phyloP scores from a whole-genome alignment of 2,888 invertebrate genomes.

The Leptura quadrifasciata region DNA sequence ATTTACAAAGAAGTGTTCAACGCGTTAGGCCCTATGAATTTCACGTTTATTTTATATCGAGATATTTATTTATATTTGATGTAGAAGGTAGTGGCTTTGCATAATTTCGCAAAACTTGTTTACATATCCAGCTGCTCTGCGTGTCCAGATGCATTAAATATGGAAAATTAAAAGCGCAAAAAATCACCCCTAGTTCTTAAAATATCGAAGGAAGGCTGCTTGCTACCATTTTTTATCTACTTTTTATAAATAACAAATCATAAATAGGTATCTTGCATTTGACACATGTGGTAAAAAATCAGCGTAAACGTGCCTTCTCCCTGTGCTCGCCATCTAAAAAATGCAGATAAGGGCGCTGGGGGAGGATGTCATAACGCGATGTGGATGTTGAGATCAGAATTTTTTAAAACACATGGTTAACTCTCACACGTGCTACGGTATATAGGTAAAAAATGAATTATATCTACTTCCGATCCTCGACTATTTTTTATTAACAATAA shows the following conservation, averaged over 20 bases:
- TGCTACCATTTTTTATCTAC: conserved; percentile 47
- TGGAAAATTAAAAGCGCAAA: conserved; percentile 53
- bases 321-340: conserved; percentile 36
- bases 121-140: conserved; percentile 39
- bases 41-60: not conserved
- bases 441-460: conserved; percentile 46
- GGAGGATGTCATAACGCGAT: conserved; percentile 52
- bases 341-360: conserved; percentile 45
- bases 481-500: conserved; percentile 14
- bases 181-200: conserved; percentile 53
- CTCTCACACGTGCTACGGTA: conserved; percentile 49
- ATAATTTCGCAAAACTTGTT: not conserved
- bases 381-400: conserved; percentile 46
- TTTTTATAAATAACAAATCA: conserved; percentile 61
- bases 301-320: conserved; percentile 44
- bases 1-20: not conserved
- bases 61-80: not conserved
- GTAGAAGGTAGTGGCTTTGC: not conserved
- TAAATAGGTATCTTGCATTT: conserved; percentile 59
- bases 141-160: conserved; percentile 47
- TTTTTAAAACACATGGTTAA: conserved; percentile 46
- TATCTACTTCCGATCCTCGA: conserved; percentile 13
- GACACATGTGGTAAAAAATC: conserved; percentile 59
- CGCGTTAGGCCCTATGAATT: not conserved
- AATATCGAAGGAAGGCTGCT: conserved; percentile 46